phyloP scores from a whole-genome alignment of 2,888 invertebrate species.

The Lacanobia wlatinum region DNA sequence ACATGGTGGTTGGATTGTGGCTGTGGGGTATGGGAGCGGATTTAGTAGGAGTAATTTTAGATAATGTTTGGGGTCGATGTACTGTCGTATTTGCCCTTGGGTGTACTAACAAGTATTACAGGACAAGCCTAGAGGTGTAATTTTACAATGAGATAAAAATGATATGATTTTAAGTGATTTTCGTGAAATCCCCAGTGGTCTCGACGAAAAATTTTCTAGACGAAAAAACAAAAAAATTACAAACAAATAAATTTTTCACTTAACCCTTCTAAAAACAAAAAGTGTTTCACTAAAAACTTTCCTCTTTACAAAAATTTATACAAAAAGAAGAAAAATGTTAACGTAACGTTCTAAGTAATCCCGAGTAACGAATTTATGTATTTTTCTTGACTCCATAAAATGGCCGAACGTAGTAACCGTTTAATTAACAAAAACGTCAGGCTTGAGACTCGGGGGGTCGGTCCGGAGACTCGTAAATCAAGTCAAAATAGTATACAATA shows the following conservation, averaged over 20 bases:
- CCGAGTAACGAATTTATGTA: conserved; percentile 72
- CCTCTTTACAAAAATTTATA: conserved; percentile 55
- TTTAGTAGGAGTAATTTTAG: conserved; percentile 32
- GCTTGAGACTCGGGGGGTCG: conserved; percentile 62
- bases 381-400: conserved; percentile 74
- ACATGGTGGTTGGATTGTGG: conserved; percentile 39
- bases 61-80: conserved; percentile 32
- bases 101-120: background rate
- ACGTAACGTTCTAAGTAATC: conserved; percentile 63
- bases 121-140: background rate
- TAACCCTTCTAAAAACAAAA: conserved; percentile 55
- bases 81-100: conserved; percentile 2
- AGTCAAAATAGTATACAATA: conserved; percentile 80
- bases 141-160: background rate
- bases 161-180: background rate
- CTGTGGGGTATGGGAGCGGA: conserved; percentile 28
- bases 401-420: conserved; percentile 70
- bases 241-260: conserved; percentile 35
- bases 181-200: conserved; percentile 4
- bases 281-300: conserved; percentile 42
- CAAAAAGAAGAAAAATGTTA: conserved; percentile 58
- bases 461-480: conserved; percentile 69
- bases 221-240: conserved; percentile 19
- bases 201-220: background rate
- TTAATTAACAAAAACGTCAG: conserved; percentile 74